Evolutionary conservation across 2,113 vertebrate genomes (phyloP).

Genomic region (Callipepla californica): DNA sequence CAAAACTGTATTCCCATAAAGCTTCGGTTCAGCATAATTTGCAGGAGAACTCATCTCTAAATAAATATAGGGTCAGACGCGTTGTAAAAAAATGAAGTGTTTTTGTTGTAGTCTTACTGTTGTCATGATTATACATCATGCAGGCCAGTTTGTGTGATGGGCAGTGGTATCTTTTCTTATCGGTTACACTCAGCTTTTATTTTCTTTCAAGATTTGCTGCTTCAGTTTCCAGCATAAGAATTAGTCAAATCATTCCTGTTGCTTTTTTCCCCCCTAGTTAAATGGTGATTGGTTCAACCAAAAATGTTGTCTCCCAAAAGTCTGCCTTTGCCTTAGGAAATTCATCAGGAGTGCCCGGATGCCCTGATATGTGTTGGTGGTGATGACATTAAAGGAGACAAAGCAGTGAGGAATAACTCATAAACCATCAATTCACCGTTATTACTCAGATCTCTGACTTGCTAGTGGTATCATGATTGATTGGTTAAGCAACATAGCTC

Average conservation of each 20-base stretch:
- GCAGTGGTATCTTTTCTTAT: background rate
- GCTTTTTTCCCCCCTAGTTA: fast-evolving
- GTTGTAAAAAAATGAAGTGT: background rate
- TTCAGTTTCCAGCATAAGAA: constrained; percentile 5
- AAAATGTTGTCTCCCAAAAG: background rate
- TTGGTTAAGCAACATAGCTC: background rate
- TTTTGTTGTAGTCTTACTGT: background rate
- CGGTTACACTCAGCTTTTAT: background rate
- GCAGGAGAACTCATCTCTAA: background rate
- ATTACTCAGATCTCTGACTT: constrained; percentile 9
- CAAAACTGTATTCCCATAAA: background rate
- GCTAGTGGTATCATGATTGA: background rate
- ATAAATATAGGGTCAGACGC: background rate
- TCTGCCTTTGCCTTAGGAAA: background rate
- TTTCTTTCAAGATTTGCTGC: background rate
- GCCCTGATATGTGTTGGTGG: background rate
- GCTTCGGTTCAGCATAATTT: background rate
- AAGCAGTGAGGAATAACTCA: constrained; percentile 44
- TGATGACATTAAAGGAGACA: constrained; percentile 46
- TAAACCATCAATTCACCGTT: constrained; percentile 36
- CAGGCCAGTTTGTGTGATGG: background rate
- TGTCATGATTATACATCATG: background rate
- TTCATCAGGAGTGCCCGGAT: background rate
- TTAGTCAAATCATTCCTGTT: background rate
- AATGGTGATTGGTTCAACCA: background rate